Percentiles rank a stretch among this genome's conserved stretches.
phyloP scores from a whole-genome alignment of 2,888 invertebrate genomes.

The Thymelicus acteon region DNA sequence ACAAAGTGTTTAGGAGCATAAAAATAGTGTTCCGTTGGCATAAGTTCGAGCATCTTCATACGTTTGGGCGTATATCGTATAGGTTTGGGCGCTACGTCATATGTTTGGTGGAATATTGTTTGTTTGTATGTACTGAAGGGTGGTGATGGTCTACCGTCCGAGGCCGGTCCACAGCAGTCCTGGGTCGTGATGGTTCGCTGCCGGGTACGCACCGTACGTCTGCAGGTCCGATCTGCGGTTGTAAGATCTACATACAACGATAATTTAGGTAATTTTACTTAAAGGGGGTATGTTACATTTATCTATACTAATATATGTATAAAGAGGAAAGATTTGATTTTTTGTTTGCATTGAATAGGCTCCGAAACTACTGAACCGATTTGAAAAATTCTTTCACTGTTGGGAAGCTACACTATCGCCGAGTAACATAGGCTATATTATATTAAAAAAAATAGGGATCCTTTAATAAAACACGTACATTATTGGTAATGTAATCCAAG shows the following conservation, averaged over 20 bases:
- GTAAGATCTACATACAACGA: conserved; percentile 81
- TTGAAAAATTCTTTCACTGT: too few species aligned
- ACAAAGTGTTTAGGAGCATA: conserved; percentile 19
- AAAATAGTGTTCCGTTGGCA: not conserved
- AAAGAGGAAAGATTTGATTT: too few species aligned
- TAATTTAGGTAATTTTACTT: conserved; percentile 28
- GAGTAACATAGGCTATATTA: too few species aligned
- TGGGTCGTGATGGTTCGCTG: conserved; percentile 87
- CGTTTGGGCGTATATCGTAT: conserved; percentile 7
- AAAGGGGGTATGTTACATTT: not conserved
- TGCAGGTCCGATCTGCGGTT: conserved; percentile 86
- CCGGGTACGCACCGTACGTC: conserved; percentile 83
- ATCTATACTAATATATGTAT: too few species aligned
- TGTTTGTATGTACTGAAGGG: conserved; percentile 38
- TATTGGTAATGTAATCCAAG: too few species aligned
- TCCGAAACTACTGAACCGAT: too few species aligned
- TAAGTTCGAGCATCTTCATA: not conserved
- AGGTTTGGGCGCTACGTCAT: conserved; percentile 17
- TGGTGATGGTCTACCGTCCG: conserved; percentile 65
- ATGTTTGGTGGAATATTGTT: conserved; percentile 5
- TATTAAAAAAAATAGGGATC: too few species aligned
- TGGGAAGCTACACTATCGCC: too few species aligned
- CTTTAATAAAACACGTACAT: too few species aligned
- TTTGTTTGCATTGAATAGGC: too few species aligned
- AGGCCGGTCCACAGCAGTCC: conserved; percentile 88